Base-by-base conservation (phyloP, 2,888 invertebrate genomes). In the Phengaris arion region DNA sequence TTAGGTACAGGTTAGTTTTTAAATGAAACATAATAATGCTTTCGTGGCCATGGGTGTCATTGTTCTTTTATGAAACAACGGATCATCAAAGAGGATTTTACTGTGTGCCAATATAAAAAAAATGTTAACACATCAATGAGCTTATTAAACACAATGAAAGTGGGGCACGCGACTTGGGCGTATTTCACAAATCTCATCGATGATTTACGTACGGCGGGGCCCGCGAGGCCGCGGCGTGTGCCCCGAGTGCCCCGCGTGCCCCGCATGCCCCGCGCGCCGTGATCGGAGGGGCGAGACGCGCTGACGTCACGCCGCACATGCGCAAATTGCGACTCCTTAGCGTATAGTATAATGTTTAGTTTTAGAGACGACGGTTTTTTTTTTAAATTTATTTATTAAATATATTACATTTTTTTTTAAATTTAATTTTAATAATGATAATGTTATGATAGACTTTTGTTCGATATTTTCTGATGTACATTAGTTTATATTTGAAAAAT, bases 271-370 rank as follows among this genome's bases (percentile, higher is more conserved):
- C 77, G 79, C 79, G 77, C 78, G 79, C 79, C 79, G 79, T 79
- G 80, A 78, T 78, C 80, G 81, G 82, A 79, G 81, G 83, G 80
- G 82, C 79, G 86, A 82, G 85, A 85, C 83, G 85, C 82, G 82
- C 85, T 92, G 92, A 93, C 92, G 92, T 92, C 92, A 92, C 83
- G 45, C 83, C 84, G 86, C 92, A 90, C 92, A 85, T 88, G 93
- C 92, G 92, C 87, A 79, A 52, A 77, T 13, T 64, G 54, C 46
- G 77, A 81, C 87, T 92, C 92, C 91, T 92, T 88, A 79, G 77
- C 80, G 79, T 74, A 79, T 80, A 92, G 92, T 85, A 78, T 81
- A 89, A 9, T 76, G 13, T 12, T 72, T 79, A 46, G 74, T 75
- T 75, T 75, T 83, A 91, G 89, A 91, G 75, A 8, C n/a, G 73